Conservation (phyloP, 2,888 invertebrate genomes). For the Zhengitettix transpicula region DNA sequence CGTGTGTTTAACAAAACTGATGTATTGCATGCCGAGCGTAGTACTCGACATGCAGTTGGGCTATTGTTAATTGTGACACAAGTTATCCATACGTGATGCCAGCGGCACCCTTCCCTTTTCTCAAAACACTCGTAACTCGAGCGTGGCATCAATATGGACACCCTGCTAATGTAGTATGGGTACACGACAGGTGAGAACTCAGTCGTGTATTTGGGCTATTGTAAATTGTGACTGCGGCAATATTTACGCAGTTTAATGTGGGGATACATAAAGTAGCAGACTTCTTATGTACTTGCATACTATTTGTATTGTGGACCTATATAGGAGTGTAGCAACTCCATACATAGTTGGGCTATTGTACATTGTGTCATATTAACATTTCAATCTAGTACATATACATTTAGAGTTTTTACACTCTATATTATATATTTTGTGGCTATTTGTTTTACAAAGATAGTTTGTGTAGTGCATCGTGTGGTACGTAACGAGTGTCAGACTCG, state of each 20-base stretch:
- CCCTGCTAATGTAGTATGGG: not conserved
- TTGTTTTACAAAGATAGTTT: conserved; percentile 5
- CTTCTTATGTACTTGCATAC: conserved; percentile 7
- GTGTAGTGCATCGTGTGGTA: conserved; percentile 4
- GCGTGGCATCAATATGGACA: not conserved
- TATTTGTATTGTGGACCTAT: conserved; percentile 1
- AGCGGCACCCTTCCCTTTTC: not conserved
- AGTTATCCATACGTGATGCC: not conserved
- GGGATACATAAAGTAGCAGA: conserved; percentile 9
- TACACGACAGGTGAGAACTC: not conserved
- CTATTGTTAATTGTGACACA: conserved; percentile 6
- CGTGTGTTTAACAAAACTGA: not conserved
- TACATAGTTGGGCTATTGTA: conserved; percentile 9
- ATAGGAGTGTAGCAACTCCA: conserved; percentile 2
- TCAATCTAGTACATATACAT: conserved; percentile 6
- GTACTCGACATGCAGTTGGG: conserved; percentile 7
- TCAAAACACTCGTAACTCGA: not conserved
- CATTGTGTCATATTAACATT: not conserved
- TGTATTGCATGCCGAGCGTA: conserved; percentile 7
- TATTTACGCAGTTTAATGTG: not conserved
- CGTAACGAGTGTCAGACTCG: conserved; percentile 8
- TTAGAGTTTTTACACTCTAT: conserved; percentile 8
- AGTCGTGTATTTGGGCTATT: conserved; percentile 1
- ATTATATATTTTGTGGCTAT: conserved; percentile 9
- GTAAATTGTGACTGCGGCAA: not conserved